Evolutionary conservation across 1,140 invertebrate species (phyloP).

Genomic region (Drosophila fuyamai): DNA sequence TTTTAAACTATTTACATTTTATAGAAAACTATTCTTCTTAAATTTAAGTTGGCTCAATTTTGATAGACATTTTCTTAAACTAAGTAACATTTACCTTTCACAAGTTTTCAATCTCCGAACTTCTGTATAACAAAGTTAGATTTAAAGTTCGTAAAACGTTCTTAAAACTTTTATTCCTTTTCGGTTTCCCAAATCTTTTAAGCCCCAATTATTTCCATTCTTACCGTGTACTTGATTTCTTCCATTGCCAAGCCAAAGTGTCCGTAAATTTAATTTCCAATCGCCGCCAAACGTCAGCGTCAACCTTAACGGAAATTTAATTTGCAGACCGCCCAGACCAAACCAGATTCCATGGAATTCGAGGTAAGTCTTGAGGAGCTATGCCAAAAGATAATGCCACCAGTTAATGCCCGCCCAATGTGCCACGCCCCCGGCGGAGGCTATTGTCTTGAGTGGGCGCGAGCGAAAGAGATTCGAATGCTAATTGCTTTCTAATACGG

Average conservation of each 20-base stretch:
- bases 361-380: slow-evolving; percentile 12
- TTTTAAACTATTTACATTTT: too few species aligned
- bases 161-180: neutral
- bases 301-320: slow-evolving; percentile 78
- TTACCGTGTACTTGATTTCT: slow-evolving; percentile 53
- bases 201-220: neutral
- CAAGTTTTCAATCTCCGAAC: too few species aligned
- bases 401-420: slow-evolving; percentile 13
- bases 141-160: too few species aligned
- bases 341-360: slow-evolving; percentile 12
- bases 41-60: too few species aligned
- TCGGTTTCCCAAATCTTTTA: neutral
- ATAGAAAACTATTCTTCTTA: too few species aligned
- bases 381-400: slow-evolving; percentile 10
- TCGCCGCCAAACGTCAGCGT: slow-evolving; percentile 52
- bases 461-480: slow-evolving; percentile 74
- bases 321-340: slow-evolving; percentile 54
- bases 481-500: slow-evolving; percentile 84
- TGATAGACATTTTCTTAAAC: too few species aligned
- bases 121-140: too few species aligned
- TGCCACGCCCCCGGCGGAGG: slow-evolving; percentile 17
- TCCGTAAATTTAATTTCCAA: slow-evolving; percentile 77
- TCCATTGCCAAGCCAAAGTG: slow-evolving; percentile 19
- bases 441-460: slow-evolving; percentile 43
- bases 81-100: too few species aligned